phyloP scores from a whole-genome alignment of 2,797 vertebrate genomes.

The Pagetopsis macropterus region DNA sequence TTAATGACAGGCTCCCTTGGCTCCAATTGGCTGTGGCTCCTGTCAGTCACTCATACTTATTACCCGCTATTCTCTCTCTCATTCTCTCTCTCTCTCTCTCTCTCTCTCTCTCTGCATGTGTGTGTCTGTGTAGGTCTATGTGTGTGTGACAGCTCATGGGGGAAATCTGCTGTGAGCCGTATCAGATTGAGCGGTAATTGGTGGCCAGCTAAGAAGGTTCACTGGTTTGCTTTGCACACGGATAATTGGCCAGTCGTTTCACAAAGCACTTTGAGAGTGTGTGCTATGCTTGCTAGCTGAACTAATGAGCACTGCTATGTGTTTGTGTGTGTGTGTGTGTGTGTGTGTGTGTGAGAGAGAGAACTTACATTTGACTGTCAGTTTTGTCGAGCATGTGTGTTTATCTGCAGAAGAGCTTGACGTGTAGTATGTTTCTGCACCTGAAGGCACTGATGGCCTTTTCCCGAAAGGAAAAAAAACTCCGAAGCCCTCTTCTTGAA shows the following conservation, averaged over 20 bases:
- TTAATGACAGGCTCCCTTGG: slow-evolving; percentile 57
- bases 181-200: slow-evolving; percentile 82
- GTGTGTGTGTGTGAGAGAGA: slow-evolving; percentile 13
- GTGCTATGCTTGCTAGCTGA: slow-evolving; percentile 75
- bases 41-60: slow-evolving; percentile 65
- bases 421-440: slow-evolving; percentile 31
- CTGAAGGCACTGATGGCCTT: slow-evolving; percentile 15
- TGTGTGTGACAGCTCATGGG: slow-evolving; percentile 42
- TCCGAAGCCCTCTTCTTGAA: slow-evolving; percentile 41
- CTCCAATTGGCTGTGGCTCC: slow-evolving; percentile 50
- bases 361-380: slow-evolving; percentile 55
- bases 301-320: slow-evolving; percentile 76
- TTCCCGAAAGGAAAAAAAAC: slow-evolving; percentile 7
- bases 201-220: slow-evolving; percentile 79
- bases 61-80: slow-evolving; percentile 14
- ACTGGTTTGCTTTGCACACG: slow-evolving; percentile 78
- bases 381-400: slow-evolving; percentile 46
- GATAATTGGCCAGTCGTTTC: slow-evolving; percentile 79
- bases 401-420: slow-evolving; percentile 37
- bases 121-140: slow-evolving; percentile 13
- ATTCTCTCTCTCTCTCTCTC: slow-evolving; percentile 3
- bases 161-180: slow-evolving; percentile 67
- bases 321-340: slow-evolving; percentile 21
- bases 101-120: neutral
- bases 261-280: slow-evolving; percentile 73